phyloP scores from a whole-genome alignment of 2,113 vertebrate species.

The Clarias batrachus region DNA sequence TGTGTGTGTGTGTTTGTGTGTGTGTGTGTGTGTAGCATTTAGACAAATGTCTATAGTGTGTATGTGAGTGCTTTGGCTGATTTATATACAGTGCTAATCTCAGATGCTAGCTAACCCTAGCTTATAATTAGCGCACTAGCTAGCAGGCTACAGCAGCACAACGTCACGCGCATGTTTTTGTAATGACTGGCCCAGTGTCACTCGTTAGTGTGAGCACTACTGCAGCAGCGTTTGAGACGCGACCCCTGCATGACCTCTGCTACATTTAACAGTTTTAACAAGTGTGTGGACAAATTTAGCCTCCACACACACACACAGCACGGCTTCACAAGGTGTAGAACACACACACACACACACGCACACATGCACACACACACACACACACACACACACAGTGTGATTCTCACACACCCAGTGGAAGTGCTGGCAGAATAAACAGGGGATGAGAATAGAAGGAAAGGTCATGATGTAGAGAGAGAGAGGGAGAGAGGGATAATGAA shows the following conservation, averaged over 20 bases:
- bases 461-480: neutral
- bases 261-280: neutral
- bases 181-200: neutral
- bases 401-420: constrained; percentile 33
- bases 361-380: constrained; percentile 29
- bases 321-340: constrained; percentile 17
- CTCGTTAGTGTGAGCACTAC: neutral
- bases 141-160: neutral
- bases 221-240: neutral
- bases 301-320: constrained; percentile 26
- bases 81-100: neutral
- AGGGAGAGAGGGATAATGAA: neutral
- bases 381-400: constrained; percentile 14
- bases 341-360: constrained; percentile 24
- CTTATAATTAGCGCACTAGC: neutral
- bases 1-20: constrained; percentile 1
- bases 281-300: constrained; percentile 18
- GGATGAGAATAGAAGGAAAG: neutral
- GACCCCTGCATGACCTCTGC: neutral
- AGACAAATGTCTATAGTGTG: neutral
- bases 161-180: neutral
- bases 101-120: neutral
- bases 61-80: neutral
- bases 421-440: constrained; percentile 24
- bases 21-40: neutral